A percentile compares a stretch with the other conserved stretches of the same genome.
Evolutionary conservation across 2,888 invertebrate species (phyloP).

Genomic region (Trypoxylon attenuatum): DNA sequence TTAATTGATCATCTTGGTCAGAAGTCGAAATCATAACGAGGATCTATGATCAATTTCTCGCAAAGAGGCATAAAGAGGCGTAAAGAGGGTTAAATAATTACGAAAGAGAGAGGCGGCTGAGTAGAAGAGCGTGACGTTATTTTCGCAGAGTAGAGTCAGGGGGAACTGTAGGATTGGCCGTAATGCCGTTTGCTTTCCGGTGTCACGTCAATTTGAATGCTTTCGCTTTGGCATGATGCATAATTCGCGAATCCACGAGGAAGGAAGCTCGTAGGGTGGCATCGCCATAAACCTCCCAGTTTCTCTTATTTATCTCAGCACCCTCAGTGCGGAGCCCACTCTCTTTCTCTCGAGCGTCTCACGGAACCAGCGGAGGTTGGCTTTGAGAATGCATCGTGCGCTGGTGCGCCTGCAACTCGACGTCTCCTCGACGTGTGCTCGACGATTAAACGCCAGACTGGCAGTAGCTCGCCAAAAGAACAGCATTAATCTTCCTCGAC

Average conservation of each 20-base stretch:
- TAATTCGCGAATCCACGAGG: slow-evolving; percentile 44
- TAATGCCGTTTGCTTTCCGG: slow-evolving; percentile 41
- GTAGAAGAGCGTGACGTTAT: background rate
- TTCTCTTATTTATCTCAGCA: slow-evolving; percentile 53
- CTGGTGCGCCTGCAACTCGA: slow-evolving; percentile 27
- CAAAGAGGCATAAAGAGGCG: too few species aligned
- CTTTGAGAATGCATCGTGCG: slow-evolving; percentile 52
- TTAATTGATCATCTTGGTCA: too few species aligned
- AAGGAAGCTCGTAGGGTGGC: slow-evolving; percentile 35
- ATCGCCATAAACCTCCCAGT: slow-evolving; percentile 44
- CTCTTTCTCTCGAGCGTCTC: slow-evolving; percentile 43
- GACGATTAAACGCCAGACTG: slow-evolving; percentile 28
- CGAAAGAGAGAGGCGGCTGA: background rate
- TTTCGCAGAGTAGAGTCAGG: background rate
- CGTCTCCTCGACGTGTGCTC: slow-evolving; percentile 14
- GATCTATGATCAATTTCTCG: too few species aligned
- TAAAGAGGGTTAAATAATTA: background rate
- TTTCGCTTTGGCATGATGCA: slow-evolving; percentile 49
- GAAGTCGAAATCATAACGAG: too few species aligned
- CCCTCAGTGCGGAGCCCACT: slow-evolving; percentile 35
- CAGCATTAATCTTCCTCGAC: background rate
- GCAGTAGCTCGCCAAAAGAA: slow-evolving; percentile 24
- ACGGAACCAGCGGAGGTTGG: slow-evolving; percentile 27
- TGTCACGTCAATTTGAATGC: slow-evolving; percentile 49
- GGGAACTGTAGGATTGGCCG: slow-evolving; percentile 31